These are phyloP conservation scores for Apotomis capreana DNA, from an alignment of 2,888 invertebrate species.

Conservation along the genomic window DNA sequence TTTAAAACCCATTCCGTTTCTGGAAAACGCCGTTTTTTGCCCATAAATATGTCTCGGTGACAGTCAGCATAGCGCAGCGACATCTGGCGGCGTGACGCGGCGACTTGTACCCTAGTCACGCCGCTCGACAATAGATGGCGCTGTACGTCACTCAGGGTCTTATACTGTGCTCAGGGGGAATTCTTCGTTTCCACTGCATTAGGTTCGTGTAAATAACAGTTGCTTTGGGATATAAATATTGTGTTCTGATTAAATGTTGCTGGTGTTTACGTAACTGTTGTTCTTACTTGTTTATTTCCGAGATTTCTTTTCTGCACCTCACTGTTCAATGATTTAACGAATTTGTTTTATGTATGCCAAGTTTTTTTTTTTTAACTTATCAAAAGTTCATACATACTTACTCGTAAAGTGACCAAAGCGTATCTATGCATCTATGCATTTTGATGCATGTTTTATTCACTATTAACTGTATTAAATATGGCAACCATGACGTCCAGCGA, in stretches of 20 bases:
- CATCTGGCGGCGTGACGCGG: slow-evolving; percentile 58
- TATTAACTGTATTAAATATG: too few relatives aligned
- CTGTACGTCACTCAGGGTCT: slow-evolving; percentile 55
- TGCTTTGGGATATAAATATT: slow-evolving; percentile 33
- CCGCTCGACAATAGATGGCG: slow-evolving; percentile 63
- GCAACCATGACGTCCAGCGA: too few relatives aligned
- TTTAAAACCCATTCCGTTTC: slow-evolving; percentile 79
- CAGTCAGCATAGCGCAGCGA: slow-evolving; percentile 60
- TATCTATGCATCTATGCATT: too few relatives aligned
- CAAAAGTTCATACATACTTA: too few relatives aligned
- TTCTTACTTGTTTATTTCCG: slow-evolving; percentile 12
- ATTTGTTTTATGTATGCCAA: too few relatives aligned
- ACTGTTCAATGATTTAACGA: not conserved
- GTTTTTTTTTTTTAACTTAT: too few relatives aligned
- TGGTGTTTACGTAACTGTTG: slow-evolving; percentile 6
- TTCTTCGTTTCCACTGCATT: slow-evolving; percentile 40
- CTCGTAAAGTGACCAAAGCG: too few relatives aligned
- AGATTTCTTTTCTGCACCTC: not conserved
- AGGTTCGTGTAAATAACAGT: slow-evolving; percentile 35
- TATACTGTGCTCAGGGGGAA: slow-evolving; percentile 50
- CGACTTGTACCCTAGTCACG: slow-evolving; percentile 56
- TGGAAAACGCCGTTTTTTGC: slow-evolving; percentile 71
- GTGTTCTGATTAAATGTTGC: slow-evolving; percentile 39
- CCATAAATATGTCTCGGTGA: slow-evolving; percentile 75
- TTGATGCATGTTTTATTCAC: too few relatives aligned